A percentile compares a stretch with the other conserved stretches of the same genome.
These are phyloP conservation scores for Sorex araneus DNA, from an alignment of 2,113 vertebrate species.

Conservation along the genomic window DNA sequence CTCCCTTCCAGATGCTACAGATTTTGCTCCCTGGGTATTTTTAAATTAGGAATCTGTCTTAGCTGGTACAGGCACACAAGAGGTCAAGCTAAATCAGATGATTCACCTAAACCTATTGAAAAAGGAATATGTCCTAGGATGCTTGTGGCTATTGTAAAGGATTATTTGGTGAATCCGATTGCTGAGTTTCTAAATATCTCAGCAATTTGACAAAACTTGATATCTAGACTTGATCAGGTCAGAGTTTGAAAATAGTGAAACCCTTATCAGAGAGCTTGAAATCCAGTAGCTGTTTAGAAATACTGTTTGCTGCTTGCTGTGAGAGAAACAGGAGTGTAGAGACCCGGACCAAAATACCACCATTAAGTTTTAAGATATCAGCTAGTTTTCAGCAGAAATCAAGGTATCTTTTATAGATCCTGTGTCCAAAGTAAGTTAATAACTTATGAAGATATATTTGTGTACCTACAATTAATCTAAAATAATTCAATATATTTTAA, in stretches of 20 bases:
- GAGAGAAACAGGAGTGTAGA: background rate
- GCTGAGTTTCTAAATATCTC: constrained; percentile 81
- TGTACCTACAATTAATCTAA: background rate
- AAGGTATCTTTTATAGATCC: background rate
- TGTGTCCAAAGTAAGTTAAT: background rate
- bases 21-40: constrained; percentile 81
- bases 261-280: constrained; percentile 70
- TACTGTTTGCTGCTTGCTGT: constrained; percentile 30
- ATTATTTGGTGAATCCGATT: constrained; percentile 76
- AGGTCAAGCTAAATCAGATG: constrained; percentile 82
- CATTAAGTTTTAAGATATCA: background rate
- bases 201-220: constrained; percentile 72
- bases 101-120: constrained; percentile 80
- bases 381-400: background rate
- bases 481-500: background rate
- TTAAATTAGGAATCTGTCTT: constrained; percentile 84
- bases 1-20: constrained; percentile 81
- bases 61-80: constrained; percentile 73
- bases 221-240: constrained; percentile 72
- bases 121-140: constrained; percentile 66
- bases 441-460: background rate
- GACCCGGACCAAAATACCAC: background rate
- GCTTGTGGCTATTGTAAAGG: constrained; percentile 77
- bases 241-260: constrained; percentile 70
- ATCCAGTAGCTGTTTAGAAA: constrained; percentile 65